Evolutionary conservation across 2,888 invertebrate species (phyloP), one percentile per base, ranked within the genome.

Genomic region (Drosophila algonquin): DNA sequence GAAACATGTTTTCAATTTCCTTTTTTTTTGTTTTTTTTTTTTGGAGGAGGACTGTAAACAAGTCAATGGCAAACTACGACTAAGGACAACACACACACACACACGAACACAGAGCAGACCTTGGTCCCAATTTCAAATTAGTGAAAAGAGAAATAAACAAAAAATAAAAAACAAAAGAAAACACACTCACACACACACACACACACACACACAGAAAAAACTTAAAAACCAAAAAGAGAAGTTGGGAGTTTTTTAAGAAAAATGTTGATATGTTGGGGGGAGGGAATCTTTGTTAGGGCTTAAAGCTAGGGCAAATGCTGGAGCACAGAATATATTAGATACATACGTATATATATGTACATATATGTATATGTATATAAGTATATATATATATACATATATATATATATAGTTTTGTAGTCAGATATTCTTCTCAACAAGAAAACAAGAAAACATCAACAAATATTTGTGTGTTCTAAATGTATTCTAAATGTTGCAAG

Each of bases 391-490:
- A 10, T 10, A 12, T 12, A 65, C 51, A 46, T 40, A 63, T 44
- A 69, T 35, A 53, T 63, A 75, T 58, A 57, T 62, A 57, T 55
- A 70, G 56, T 75, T 76, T 70, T 73, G 80, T 73, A 61, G 47
- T 78, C 78, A 63, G 68, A 74, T 55, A 80, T 52, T 73, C 74
- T 74, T 60, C 60, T 61, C 54, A 58, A 63, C 35, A 59, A 52
- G 18, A 24, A 4, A 57, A 27, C 4, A 35, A 52, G 18, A 24
- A 4, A 57, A 27, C 4, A 35, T 1, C 47, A 27, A 21, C 7
- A 59, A 53, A 80, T 74, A 76, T 82, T 84, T 87, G 65, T 77
- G 80, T 84, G 77, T 80, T 87, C 79, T 82, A 73, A 76, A 80
- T 72, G 79, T 87, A 87, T 84, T 87, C 76, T 75, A 80, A 84